Conservation (phyloP, 2,797 vertebrate genomes). For the Sandelia bainsii region DNA sequence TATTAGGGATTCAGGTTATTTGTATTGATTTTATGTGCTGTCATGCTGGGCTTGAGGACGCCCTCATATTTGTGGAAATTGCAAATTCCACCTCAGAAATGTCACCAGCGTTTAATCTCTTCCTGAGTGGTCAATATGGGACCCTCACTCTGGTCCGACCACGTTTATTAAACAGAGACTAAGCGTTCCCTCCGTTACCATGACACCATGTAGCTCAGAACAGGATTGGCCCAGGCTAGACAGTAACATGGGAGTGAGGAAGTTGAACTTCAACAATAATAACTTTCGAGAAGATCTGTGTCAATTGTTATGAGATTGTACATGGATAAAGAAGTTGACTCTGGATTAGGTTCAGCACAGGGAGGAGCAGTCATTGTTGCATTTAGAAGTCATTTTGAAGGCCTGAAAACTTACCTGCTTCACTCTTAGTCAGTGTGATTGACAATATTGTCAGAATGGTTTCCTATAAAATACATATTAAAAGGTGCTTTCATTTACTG, state of each 20-base stretch:
- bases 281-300: slow-evolving; percentile 69
- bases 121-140: slow-evolving; percentile 91
- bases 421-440: slow-evolving; percentile 19
- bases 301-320: slow-evolving; percentile 57
- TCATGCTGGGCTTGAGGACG: slow-evolving; percentile 91
- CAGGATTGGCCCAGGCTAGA: slow-evolving; percentile 55
- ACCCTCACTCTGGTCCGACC: slow-evolving; percentile 75
- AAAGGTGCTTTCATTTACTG: not conserved
- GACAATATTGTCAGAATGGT: slow-evolving; percentile 4
- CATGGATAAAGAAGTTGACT: slow-evolving; percentile 51
- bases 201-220: slow-evolving; percentile 60
- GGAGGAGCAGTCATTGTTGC: slow-evolving; percentile 13
- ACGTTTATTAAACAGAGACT: slow-evolving; percentile 89
- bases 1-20: slow-evolving; percentile 99
- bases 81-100: slow-evolving; percentile 99
- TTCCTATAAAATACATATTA: not conserved
- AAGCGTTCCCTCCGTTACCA: slow-evolving; percentile 80
- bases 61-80: slow-evolving; percentile 98
- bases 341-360: slow-evolving; percentile 53
- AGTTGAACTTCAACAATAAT: slow-evolving; percentile 76
- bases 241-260: slow-evolving; percentile 73
- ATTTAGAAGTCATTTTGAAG: slow-evolving; percentile 23
- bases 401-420: slow-evolving; percentile 7
- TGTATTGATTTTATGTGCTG: slow-evolving; percentile 99
- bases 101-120: slow-evolving; percentile 98